These are phyloP conservation scores for Limnephilus lunatus DNA, from an alignment of 2,888 invertebrate species.

Conservation along the genomic window DNA sequence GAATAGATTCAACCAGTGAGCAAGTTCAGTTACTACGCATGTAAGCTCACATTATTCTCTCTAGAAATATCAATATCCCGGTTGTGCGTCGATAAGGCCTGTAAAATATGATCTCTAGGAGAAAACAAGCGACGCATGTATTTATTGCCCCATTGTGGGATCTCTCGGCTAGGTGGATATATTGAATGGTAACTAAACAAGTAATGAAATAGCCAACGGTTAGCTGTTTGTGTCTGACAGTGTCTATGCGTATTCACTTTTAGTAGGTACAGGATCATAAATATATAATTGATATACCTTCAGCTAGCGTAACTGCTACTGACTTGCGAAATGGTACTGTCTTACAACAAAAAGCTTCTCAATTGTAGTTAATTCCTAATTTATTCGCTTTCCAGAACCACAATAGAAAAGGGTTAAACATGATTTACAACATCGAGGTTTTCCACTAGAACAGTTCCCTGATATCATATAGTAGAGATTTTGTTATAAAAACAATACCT, in stretches of 20 bases:
- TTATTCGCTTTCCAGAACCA: not conserved
- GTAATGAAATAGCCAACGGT: slow-evolving; percentile 14
- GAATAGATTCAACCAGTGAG: not conserved
- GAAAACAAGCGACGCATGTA: slow-evolving; percentile 9
- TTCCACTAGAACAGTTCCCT: not conserved
- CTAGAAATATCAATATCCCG: not conserved
- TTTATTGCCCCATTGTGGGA: slow-evolving; percentile 21
- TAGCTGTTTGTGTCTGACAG: not conserved
- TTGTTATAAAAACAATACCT: too few species aligned
- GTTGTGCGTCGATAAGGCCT: not conserved
- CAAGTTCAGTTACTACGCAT: not conserved
- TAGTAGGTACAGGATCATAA: not conserved
- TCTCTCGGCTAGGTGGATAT: slow-evolving; percentile 8
- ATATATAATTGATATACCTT: not conserved
- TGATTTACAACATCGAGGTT: not conserved
- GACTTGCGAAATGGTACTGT: not conserved
- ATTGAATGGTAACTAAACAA: slow-evolving; percentile 21
- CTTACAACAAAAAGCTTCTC: not conserved
- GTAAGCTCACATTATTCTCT: not conserved
- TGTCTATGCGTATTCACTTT: not conserved
- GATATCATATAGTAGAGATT: too few species aligned
- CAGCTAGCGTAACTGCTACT: not conserved
- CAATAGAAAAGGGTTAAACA: not conserved
- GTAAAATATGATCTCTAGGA: slow-evolving; percentile 22
- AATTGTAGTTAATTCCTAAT: not conserved